A percentile compares a stretch with the other conserved stretches of the same genome.
Evolutionary conservation across 2,888 invertebrate genomes (phyloP).

Genomic region (Lucinisca nassula): DNA sequence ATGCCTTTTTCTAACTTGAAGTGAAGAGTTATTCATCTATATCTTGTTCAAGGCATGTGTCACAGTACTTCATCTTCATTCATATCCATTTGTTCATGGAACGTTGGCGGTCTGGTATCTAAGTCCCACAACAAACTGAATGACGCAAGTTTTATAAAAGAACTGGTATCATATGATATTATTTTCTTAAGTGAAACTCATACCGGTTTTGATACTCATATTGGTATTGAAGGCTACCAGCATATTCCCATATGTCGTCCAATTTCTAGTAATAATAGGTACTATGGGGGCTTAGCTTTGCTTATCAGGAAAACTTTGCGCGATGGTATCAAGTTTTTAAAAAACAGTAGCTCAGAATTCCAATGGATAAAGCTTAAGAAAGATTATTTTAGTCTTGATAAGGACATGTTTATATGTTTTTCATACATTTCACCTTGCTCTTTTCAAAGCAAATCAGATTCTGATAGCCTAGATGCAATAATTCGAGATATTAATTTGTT

Average conservation of each 20-base stretch:
- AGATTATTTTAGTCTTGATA: background rate
- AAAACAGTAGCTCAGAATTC: background rate
- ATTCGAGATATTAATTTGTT: background rate
- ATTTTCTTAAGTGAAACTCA: background rate
- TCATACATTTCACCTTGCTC: background rate
- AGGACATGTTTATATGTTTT: background rate
- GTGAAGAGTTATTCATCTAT: too few relatives aligned
- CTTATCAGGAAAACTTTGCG: background rate
- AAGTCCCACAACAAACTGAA: background rate
- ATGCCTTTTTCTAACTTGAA: too few relatives aligned
- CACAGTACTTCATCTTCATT: background rate
- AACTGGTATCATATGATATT: background rate
- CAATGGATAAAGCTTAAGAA: background rate
- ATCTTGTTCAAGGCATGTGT: too few relatives aligned
- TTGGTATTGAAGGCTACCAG: background rate
- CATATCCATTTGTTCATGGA: conserved; percentile 15
- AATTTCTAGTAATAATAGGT: background rate
- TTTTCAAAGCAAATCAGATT: background rate
- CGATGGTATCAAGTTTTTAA: background rate
- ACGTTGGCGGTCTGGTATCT: background rate
- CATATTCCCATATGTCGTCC: background rate
- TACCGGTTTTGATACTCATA: background rate
- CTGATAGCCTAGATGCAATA: background rate
- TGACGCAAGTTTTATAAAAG: background rate
- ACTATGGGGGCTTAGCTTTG: background rate